Conservation (phyloP, 1,140 invertebrate genomes). For the Coptotermes formosanus region DNA sequence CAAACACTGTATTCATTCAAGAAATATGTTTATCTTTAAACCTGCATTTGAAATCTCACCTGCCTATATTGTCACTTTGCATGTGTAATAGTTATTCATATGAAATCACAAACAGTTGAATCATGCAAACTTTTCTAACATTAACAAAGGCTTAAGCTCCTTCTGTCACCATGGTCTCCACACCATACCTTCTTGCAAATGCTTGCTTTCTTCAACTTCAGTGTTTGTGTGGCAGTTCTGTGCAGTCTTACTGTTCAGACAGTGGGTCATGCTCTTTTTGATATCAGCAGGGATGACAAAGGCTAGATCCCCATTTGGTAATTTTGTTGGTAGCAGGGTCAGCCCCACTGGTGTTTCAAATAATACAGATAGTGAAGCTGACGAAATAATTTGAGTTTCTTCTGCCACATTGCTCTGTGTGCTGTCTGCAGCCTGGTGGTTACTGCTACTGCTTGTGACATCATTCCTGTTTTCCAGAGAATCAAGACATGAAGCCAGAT, state of each 20-base stretch:
- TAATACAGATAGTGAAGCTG: neutral
- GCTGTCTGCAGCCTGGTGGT: neutral
- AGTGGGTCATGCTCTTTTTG: neutral
- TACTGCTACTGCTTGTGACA: neutral
- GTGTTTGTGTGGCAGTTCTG: neutral
- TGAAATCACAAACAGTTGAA: no score
- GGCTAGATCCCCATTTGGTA: neutral
- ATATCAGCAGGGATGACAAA: neutral
- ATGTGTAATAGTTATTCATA: no score
- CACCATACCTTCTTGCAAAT: neutral
- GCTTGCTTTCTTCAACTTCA: neutral
- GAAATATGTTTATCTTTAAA: no score
- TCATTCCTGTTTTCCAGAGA: neutral
- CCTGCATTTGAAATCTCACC: no score
- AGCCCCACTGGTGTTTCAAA: neutral
- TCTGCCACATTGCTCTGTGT: neutral
- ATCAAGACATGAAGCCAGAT: neutral
- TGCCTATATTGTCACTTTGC: no score
- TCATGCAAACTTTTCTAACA: no score
- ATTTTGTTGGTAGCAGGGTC: neutral
- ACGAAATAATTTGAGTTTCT: neutral
- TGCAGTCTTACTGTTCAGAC: neutral
- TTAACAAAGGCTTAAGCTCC: no score
- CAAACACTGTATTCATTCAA: no score
- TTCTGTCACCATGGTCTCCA: neutral